Base-by-base conservation (phyloP, 2,797 vertebrate species). In the Todus mexicanus region DNA sequence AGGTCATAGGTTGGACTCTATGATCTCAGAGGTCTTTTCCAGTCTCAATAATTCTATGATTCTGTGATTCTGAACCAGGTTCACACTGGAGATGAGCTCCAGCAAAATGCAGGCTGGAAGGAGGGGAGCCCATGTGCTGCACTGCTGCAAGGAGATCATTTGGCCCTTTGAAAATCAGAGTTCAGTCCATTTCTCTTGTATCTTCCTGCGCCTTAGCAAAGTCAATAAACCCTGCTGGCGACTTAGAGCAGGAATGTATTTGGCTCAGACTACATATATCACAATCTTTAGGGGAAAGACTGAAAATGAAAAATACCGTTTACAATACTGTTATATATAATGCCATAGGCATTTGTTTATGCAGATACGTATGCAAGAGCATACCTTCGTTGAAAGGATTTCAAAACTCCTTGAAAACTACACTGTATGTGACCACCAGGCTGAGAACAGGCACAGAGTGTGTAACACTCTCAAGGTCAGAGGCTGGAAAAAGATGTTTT, bases 371-470 rank as follows among this genome's bases (percentile, higher is more conserved):
- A 27, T 59, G 37, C 45, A 82, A 60, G 37, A 64, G 17, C 40
- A 51, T 11, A 21, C 22, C 23, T 73, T 57, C 7, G 5, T 21
- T 1, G 1, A 64, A 69, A n/a, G 6, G 15, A 22, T 82, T 84
- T 84, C 29, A 70, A 43, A 90, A 51, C 7, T 37, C 35, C 14
- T 90, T 66, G 48, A 5, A 13, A 79, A 25, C 31, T 76, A 42
- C 3, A 3, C 5, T 0, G 2, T 31, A 31, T 0, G 0, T 38
- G 43, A 59, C 9, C 7, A 15, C n/a, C 0, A 51, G 18, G 25
- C 22, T 35, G 15, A 17, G 63, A 31, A 56, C 18, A 35, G 38
- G 14, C 54, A 64, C 0, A 0, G 37, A 59, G 40, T 2, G 9
- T 54, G 22, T 6, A 60, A 31, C 23, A 19, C 25, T 21, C 21